Conservation (phyloP, 2,797 vertebrate species). For the Sebastes matsubarae region DNA sequence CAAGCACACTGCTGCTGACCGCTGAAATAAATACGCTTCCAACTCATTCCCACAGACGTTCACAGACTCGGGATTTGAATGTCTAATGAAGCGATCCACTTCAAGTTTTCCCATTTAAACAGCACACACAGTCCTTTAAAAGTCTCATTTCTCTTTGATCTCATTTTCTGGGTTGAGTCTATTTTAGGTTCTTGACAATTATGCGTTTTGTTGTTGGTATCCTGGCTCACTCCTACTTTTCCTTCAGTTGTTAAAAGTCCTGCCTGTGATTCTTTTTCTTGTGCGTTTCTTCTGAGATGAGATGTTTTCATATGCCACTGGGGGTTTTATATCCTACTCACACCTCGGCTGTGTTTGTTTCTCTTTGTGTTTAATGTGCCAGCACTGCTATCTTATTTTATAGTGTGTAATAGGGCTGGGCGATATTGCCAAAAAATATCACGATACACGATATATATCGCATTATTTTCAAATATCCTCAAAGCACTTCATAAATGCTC, state of each 20-base stretch:
- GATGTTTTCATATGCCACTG: constrained; percentile 32
- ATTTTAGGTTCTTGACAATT: constrained; percentile 74
- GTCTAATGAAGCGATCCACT: constrained; percentile 35
- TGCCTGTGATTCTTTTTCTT: constrained; percentile 25
- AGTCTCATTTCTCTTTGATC: constrained; percentile 56
- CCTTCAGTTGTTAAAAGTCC: constrained; percentile 31
- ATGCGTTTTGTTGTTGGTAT: constrained; percentile 66
- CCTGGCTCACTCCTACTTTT: constrained; percentile 39
- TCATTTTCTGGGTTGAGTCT: constrained; percentile 65
- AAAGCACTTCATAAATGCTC: too few relatives aligned
- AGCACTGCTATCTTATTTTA: too few relatives aligned
- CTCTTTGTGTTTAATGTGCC: constrained; percentile 14
- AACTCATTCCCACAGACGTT: not conserved
- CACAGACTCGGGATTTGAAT: constrained; percentile 14
- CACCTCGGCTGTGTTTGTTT: constrained; percentile 8
- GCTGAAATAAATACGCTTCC: not conserved
- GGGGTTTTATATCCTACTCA: constrained; percentile 21
- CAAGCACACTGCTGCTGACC: not conserved
- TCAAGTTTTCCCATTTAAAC: constrained; percentile 24
- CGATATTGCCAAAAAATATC: too few relatives aligned
- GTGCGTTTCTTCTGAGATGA: constrained; percentile 18
- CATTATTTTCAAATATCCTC: too few relatives aligned
- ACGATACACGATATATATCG: too few relatives aligned
- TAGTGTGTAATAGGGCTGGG: too few relatives aligned
- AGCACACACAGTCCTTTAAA: not conserved